These are phyloP conservation scores for Fratercula arctica DNA, from an alignment of 2,797 vertebrate species.

Conservation along the genomic window DNA sequence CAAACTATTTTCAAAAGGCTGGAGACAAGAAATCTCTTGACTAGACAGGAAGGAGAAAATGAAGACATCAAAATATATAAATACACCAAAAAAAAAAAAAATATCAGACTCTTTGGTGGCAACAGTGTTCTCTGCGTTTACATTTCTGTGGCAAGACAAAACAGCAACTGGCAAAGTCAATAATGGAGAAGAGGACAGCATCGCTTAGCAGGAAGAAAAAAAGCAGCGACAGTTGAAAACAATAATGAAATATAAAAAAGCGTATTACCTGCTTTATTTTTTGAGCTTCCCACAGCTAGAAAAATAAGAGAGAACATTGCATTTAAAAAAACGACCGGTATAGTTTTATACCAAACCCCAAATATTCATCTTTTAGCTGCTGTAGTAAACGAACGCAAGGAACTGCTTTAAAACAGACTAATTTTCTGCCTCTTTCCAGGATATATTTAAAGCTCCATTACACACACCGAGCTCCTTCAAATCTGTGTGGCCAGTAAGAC, in stretches of 20 bases:
- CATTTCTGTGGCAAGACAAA: conserved; percentile 29
- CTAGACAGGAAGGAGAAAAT: conserved; percentile 57
- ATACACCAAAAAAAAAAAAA: neutral
- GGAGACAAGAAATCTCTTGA: conserved; percentile 41
- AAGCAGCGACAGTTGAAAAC: neutral
- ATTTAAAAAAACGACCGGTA: neutral
- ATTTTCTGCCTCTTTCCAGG: neutral
- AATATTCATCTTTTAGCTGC: neutral
- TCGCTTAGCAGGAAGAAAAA: neutral
- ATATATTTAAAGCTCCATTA: neutral
- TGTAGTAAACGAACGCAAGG: neutral
- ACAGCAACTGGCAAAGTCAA: conserved; percentile 33
- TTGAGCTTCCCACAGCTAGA: conserved; percentile 92
- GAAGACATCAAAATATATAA: conserved; percentile 63
- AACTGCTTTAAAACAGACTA: neutral
- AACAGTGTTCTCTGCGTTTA: conserved; percentile 14
- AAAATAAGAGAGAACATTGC: conserved; percentile 14
- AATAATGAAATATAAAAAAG: neutral
- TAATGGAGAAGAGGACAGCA: neutral
- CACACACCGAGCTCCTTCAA: neutral
- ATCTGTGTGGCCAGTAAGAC: neutral
- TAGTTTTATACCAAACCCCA: neutral
- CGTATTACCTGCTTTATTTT: conserved; percentile 91
- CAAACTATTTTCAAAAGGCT: conserved; percentile 50
- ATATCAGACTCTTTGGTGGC: conserved; percentile 10